phyloP scores from a whole-genome alignment of 2,113 vertebrate genomes.

The Rhea pennata region DNA sequence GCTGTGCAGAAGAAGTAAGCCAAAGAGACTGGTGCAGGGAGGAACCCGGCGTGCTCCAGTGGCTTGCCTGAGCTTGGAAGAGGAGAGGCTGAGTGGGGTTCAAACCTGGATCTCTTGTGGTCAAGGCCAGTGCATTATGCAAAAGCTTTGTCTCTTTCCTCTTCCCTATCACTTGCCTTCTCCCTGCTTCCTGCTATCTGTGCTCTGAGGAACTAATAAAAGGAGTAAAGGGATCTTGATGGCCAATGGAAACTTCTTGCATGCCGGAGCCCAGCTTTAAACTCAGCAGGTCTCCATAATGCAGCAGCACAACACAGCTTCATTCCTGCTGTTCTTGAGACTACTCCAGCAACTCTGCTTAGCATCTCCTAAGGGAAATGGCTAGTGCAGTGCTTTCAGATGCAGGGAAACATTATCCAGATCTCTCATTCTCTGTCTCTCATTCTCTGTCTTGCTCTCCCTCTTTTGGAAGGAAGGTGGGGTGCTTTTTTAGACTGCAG shows the following conservation, averaged over 20 bases:
- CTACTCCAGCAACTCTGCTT: neutral
- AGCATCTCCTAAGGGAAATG: slow-evolving; percentile 27
- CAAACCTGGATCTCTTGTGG: neutral
- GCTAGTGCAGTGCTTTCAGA: slow-evolving; percentile 20
- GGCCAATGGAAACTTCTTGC: neutral
- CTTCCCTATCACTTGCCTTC: neutral
- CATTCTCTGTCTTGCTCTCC: no score
- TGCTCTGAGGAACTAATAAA: neutral
- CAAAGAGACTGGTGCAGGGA: neutral
- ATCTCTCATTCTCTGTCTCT: neutral
- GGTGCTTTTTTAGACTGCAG: neutral
- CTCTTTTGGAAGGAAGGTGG: neutral
- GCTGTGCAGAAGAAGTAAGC: neutral
- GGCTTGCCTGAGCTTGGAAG: neutral
- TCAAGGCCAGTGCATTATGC: fast-evolving
- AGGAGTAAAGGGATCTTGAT: neutral
- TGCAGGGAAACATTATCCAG: slow-evolving; percentile 38
- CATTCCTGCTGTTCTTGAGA: slow-evolving; percentile 1
- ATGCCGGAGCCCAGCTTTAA: neutral
- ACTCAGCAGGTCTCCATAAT: neutral
- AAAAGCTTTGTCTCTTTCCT: neutral
- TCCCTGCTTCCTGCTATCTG: neutral
- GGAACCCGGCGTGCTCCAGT: neutral
- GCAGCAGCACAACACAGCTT: neutral
- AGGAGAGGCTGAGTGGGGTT: neutral